A percentile compares a stretch with the other conserved stretches of the same genome.
Conservation (phyloP, 1,140 invertebrate genomes). For the Apis cerana region DNA sequence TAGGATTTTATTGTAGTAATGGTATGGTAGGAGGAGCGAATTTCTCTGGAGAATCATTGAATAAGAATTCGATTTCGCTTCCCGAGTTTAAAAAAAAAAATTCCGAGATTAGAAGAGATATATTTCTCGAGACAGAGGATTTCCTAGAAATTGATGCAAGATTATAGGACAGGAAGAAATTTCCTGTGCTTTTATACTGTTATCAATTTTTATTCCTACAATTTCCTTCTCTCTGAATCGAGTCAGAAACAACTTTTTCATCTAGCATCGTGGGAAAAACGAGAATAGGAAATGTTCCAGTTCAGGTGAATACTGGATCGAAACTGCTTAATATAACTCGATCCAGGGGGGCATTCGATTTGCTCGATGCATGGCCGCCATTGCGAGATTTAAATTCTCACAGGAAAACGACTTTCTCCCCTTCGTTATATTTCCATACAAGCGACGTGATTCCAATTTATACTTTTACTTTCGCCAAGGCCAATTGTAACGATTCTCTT, state of each 20-base stretch:
- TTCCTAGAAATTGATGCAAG: not conserved
- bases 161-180: not conserved
- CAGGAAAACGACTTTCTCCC: conserved; percentile 33
- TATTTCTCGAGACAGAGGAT: not conserved
- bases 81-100: not conserved
- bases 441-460: conserved; percentile 28
- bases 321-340: conserved; percentile 1
- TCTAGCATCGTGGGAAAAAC: conserved; percentile 18
- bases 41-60: no score
- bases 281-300: not conserved
- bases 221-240: not conserved
- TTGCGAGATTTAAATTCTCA: conserved; percentile 22
- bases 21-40: no score
- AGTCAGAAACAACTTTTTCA: not conserved
- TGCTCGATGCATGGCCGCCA: not conserved
- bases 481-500: not conserved
- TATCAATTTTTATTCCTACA: not conserved
- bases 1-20: no score
- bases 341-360: not conserved
- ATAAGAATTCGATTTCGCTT: not conserved
- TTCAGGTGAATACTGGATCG: not conserved
- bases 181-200: not conserved
- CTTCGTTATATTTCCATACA: conserved; percentile 29
- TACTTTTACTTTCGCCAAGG: conserved; percentile 30
- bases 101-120: not conserved